Evolutionary conservation across 1,140 invertebrate species (phyloP), one percentile per base, ranked within the genome.

Genomic region (Lethocerus indicus): DNA sequence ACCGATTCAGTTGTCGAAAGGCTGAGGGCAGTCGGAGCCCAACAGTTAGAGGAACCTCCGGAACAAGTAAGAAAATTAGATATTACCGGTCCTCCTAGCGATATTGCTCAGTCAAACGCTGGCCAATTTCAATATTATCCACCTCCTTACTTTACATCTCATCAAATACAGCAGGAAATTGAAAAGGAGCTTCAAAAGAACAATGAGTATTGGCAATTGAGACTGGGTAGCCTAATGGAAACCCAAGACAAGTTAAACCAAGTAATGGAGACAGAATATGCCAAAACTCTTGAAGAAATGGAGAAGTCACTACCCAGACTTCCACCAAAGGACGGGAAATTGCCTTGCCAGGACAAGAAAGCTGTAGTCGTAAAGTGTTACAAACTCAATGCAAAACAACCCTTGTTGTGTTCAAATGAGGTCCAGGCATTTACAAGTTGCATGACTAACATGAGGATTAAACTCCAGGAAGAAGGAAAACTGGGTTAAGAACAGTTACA

Each of bases 161-260:
- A 20, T 20, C 27, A 28, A 27, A 44, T 44, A 28, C 42, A 27
- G 1, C 42, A 44, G 42, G 42, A 44, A 14, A 27, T 44, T 27
- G 42, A 44, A 44, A 27, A 44, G 26, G 42, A 44, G 29, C 42
- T 44, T 26, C 42, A 44, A 27, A 44, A 44, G 25, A 44, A 44
- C 13, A 44, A 44, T 28, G 13, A 44, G 29, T 44, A 44, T 28
- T 44, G 42, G 42, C 25, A 44, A 44, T 28, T 7, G 6, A 26
- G 42, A 44, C 27, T 44, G 7, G 23, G n/a, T 14, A 4, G 13
- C 18, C 42, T 44, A 16, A 25, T 28, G 21, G 14, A 44, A 23
- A n/a, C 6, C 21, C 42, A 44, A 16, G 5, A 44, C n/a, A 44
- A 28, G 7, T 28, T 44, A 28, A 44, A 44, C 21, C 24, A 44